Conservation (phyloP, 2,113 vertebrate genomes). For the Cololabis saira region DNA sequence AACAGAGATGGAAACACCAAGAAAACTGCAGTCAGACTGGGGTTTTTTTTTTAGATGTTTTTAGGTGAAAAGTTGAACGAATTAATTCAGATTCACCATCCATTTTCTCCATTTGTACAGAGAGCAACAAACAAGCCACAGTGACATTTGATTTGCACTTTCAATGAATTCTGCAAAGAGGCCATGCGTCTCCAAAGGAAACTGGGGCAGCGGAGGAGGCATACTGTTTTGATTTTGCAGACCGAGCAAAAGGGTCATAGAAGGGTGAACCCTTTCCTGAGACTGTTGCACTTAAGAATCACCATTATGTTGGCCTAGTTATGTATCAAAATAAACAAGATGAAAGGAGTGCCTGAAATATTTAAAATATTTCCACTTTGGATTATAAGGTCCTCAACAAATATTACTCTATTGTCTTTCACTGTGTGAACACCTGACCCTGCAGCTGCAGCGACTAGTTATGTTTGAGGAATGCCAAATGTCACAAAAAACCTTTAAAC, state of each 20-base stretch:
- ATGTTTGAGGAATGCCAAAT: no score
- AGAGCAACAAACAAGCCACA: not conserved
- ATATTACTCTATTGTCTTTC: no score
- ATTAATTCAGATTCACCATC: not conserved
- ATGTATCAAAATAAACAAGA: conserved; percentile 39
- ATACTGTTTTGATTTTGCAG: conserved; percentile 9
- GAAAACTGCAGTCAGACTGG: not conserved
- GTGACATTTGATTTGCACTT: conserved; percentile 15
- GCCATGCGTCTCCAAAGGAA: not conserved
- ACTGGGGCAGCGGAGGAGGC: not conserved
- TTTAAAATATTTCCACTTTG: conserved; percentile 10
- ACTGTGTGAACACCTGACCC: no score
- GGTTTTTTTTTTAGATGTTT: not conserved
- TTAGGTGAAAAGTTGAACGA: conserved; percentile 2
- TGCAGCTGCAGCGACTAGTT: no score
- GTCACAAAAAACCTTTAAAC: no score
- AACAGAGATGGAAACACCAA: conserved; percentile 1
- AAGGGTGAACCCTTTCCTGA: conserved; percentile 25
- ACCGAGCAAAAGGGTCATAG: conserved; percentile 39
- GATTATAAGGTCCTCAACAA: no score
- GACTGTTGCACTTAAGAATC: conserved; percentile 12
- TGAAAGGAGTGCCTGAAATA: conserved; percentile 53
- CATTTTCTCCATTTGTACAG: not conserved
- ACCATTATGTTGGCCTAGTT: conserved; percentile 17
- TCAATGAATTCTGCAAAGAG: not conserved